phyloP scores from a whole-genome alignment of 2,113 vertebrate species.

The Myrmecophaga tridactyla region DNA sequence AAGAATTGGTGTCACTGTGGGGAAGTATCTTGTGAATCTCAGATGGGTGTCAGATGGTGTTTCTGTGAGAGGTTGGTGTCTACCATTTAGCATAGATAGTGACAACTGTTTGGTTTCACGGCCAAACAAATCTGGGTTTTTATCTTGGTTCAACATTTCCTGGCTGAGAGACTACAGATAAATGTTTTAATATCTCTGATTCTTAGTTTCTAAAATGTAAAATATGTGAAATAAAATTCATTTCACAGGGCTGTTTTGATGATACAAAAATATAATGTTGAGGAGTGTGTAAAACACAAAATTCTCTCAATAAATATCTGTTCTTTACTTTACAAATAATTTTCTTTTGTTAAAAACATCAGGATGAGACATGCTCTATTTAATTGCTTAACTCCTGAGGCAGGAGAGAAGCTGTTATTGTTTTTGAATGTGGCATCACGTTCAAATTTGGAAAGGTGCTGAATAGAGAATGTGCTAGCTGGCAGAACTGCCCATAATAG shows the following conservation, averaged over 20 bases:
- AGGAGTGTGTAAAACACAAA: background rate
- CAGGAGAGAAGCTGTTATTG: background rate
- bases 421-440: background rate
- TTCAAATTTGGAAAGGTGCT: background rate
- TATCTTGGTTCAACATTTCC: background rate
- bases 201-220: background rate
- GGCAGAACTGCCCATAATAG: background rate
- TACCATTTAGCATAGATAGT: background rate
- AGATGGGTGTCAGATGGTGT: background rate
- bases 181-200: background rate
- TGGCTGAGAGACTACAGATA: background rate
- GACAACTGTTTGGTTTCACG: slow-evolving; percentile 26
- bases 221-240: background rate
- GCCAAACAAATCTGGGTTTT: background rate
- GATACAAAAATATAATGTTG: background rate
- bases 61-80: background rate
- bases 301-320: background rate
- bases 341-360: slow-evolving; percentile 8
- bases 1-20: background rate
- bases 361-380: background rate
- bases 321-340: background rate
- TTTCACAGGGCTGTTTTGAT: background rate
- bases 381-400: background rate
- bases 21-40: background rate
- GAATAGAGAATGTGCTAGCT: background rate